phyloP scores from a whole-genome alignment of 2,888 invertebrate species.

The Agonum fuliginosum region DNA sequence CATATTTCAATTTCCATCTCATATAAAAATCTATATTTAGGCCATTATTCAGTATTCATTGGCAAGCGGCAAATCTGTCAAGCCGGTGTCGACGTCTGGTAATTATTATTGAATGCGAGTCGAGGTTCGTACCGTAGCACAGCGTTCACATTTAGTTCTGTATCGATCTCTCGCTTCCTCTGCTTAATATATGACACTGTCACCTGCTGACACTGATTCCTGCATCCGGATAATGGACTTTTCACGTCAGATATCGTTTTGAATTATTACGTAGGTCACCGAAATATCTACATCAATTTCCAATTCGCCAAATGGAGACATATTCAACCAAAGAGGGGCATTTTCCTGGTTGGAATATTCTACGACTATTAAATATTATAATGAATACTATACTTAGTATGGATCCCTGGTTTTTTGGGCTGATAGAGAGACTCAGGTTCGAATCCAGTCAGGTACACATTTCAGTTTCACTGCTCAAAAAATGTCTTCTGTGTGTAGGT shows the following conservation, averaged over 20 bases:
- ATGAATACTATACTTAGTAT: too few species aligned
- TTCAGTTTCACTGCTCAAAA: too few species aligned
- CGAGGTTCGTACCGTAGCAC: too few species aligned
- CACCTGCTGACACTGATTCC: conserved; percentile 61
- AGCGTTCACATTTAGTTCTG: not conserved
- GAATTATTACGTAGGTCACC: conserved; percentile 61
- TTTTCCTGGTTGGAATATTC: too few species aligned
- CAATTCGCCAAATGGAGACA: too few species aligned
- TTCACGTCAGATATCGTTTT: conserved; percentile 61
- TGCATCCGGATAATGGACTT: conserved; percentile 61
- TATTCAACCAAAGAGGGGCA: too few species aligned
- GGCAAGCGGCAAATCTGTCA: not conserved
- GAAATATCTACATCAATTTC: conserved; percentile 48
- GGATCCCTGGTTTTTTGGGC: too few species aligned
- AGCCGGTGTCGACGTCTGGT: not conserved
- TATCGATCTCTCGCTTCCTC: conserved; percentile 3
- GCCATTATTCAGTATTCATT: not conserved
- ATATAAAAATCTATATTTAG: not conserved
- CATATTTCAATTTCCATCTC: not conserved
- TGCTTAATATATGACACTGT: conserved; percentile 60
- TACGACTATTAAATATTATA: too few species aligned
- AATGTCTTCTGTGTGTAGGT: too few species aligned
- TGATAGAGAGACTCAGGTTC: too few species aligned
- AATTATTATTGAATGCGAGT: not conserved
- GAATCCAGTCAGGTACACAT: too few species aligned